A percentile compares a stretch with the other conserved stretches of the same genome.
Evolutionary conservation across 1,140 invertebrate species (phyloP).

Genomic region (Oryctes rhinoceros): DNA sequence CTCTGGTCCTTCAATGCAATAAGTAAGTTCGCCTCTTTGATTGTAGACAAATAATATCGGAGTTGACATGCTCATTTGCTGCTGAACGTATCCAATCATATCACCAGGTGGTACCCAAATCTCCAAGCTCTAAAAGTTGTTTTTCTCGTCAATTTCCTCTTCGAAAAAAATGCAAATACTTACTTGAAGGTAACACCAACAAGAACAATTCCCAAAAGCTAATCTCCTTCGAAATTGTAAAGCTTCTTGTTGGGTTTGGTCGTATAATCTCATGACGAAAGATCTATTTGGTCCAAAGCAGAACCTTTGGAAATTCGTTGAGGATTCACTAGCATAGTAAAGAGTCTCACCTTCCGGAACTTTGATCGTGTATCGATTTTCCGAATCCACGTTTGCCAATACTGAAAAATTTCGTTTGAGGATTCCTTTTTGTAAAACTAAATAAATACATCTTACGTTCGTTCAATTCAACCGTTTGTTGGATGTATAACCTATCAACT

Average conservation of each 20-base stretch:
- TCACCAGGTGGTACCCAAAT: constrained; percentile 66
- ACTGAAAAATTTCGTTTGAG: constrained; percentile 47
- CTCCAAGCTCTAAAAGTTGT: constrained; percentile 59
- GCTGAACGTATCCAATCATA: constrained; percentile 65
- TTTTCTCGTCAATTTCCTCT: neutral
- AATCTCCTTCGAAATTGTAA: constrained; percentile 66
- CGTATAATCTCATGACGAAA: constrained; percentile 69
- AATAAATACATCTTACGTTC: constrained; percentile 62
- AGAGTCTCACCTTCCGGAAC: constrained; percentile 70
- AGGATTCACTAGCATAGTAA: constrained; percentile 70
- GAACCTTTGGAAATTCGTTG: constrained; percentile 64
- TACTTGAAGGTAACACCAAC: constrained; percentile 55
- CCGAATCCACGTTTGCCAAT: constrained; percentile 62
- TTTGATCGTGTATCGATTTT: constrained; percentile 71
- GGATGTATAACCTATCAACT: constrained; percentile 64
- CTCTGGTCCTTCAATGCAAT: constrained; percentile 65
- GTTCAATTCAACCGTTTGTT: constrained; percentile 67
- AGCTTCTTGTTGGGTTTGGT: constrained; percentile 72
- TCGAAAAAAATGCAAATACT: neutral
- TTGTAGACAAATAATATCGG: constrained; percentile 65
- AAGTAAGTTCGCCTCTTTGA: constrained; percentile 62
- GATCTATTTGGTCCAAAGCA: constrained; percentile 68
- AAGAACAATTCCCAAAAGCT: constrained; percentile 60
- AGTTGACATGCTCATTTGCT: constrained; percentile 63
- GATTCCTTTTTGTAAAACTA: neutral